Evolutionary conservation across 2,113 vertebrate species (phyloP).

Genomic region (Prolemur simus): DNA sequence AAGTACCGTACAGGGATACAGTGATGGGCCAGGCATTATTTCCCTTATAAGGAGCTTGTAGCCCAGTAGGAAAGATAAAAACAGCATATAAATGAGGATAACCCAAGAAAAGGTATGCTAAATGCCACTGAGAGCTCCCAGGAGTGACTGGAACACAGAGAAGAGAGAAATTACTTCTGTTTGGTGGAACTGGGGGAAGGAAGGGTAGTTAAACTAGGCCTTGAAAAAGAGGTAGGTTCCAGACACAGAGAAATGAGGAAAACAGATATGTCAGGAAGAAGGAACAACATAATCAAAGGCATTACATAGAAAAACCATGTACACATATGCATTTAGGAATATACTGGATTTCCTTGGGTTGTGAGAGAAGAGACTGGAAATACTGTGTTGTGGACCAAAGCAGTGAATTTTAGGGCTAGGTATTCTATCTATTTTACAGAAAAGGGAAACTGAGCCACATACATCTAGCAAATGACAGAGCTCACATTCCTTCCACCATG

Average conservation of each 20-base stretch:
- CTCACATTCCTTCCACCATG: neutral
- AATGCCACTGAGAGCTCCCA: accelerated
- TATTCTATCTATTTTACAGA: neutral
- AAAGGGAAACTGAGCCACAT: neutral
- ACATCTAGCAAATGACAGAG: neutral
- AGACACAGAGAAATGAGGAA: neutral
- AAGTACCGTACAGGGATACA: neutral
- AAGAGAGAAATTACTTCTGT: neutral
- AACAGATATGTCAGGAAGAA: neutral
- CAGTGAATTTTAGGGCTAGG: neutral
- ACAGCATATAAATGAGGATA: neutral
- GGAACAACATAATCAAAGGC: neutral
- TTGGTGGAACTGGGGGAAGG: neutral
- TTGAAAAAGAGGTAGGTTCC: neutral
- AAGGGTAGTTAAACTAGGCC: neutral
- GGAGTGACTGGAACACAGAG: neutral
- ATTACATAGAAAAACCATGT: neutral
- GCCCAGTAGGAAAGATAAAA: conserved; percentile 1
- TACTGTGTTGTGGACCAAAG: neutral
- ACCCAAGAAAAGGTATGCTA: neutral
- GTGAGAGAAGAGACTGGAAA: neutral
- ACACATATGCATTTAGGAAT: neutral
- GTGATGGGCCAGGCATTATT: neutral
- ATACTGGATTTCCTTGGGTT: too few species aligned
- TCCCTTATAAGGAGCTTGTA: neutral